A percentile compares a stretch with the other conserved stretches of the same genome.
Conservation (phyloP, 2,888 invertebrate genomes). For the Pelosia muscerda region DNA sequence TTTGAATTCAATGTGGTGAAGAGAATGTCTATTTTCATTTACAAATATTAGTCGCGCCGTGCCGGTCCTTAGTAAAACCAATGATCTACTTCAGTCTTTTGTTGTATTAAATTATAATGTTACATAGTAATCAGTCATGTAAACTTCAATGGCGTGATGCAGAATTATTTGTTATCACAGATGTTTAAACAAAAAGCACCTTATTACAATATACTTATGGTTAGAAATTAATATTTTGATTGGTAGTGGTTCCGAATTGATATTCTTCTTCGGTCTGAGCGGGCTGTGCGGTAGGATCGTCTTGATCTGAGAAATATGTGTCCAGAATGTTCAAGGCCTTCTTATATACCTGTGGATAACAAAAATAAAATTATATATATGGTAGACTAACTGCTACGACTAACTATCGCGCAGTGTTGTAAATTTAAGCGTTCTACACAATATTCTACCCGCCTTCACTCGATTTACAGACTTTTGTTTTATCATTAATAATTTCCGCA, state of each 20-base stretch:
- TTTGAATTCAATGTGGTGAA: too few relatives aligned
- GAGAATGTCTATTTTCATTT: too few relatives aligned
- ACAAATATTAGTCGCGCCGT: too few relatives aligned
- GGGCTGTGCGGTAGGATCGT: slow-evolving; percentile 67
- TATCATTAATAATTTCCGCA: too few relatives aligned
- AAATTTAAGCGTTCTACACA: too few relatives aligned
- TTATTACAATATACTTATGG: background rate
- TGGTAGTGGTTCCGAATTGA: slow-evolving; percentile 64
- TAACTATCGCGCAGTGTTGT: too few relatives aligned
- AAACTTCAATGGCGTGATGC: background rate
- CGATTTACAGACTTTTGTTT: too few relatives aligned
- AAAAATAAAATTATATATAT: too few relatives aligned
- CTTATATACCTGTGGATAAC: slow-evolving; percentile 87
- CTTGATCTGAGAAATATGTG: slow-evolving; percentile 90
- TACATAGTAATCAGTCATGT: background rate
- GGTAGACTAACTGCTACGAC: too few relatives aligned
- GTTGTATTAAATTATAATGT: background rate
- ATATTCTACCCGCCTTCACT: too few relatives aligned
- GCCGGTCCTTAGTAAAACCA: too few relatives aligned
- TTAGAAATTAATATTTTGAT: slow-evolving; percentile 69
- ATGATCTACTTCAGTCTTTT: background rate
- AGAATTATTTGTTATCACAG: slow-evolving; percentile 9
- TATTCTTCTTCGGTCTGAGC: slow-evolving; percentile 65
- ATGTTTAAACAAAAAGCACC: background rate
- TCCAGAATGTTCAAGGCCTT: slow-evolving; percentile 93